Percentiles rank a stretch among this genome's conserved stretches.
These are phyloP conservation scores for Bufo bufo DNA, from an alignment of 2,113 vertebrate genomes.

Conservation along the genomic window DNA sequence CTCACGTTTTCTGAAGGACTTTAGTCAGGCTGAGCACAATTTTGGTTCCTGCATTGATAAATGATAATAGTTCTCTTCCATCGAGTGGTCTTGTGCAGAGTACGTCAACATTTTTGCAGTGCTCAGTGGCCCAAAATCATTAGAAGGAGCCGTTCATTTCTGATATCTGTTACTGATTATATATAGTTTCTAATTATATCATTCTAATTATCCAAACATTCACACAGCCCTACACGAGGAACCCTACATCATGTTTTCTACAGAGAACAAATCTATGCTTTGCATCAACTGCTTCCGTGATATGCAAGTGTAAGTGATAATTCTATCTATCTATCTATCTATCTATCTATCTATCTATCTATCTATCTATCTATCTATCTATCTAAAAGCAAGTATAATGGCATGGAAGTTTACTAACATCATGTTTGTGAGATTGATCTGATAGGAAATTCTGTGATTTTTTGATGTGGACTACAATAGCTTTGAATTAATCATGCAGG, in stretches of 20 bases:
- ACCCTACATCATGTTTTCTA: slow-evolving; percentile 94
- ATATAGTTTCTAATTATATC: neutral
- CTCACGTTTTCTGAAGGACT: neutral
- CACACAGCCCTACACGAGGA: slow-evolving; percentile 86
- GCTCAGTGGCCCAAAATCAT: neutral
- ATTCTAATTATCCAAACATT: neutral
- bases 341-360: neutral
- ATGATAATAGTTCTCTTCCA: neutral
- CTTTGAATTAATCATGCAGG: too few species aligned
- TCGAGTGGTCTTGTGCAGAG: neutral
- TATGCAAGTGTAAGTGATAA: slow-evolving; percentile 87
- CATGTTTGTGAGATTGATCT: too few species aligned
- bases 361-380: neutral
- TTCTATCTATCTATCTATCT: neutral
- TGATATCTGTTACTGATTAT: neutral
- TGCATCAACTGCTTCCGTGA: slow-evolving; percentile 97
- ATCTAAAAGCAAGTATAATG: too few species aligned
- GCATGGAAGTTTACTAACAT: too few species aligned
- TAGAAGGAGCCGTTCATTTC: neutral
- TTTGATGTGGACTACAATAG: too few species aligned
- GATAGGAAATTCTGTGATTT: too few species aligned
- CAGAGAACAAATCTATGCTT: slow-evolving; percentile 91
- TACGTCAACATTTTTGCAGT: too few species aligned
- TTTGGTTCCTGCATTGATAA: neutral
- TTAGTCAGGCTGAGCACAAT: neutral